These are phyloP conservation scores for Acanthopagrus latus DNA, from an alignment of 2,797 vertebrate species.

Conservation along the genomic window DNA sequence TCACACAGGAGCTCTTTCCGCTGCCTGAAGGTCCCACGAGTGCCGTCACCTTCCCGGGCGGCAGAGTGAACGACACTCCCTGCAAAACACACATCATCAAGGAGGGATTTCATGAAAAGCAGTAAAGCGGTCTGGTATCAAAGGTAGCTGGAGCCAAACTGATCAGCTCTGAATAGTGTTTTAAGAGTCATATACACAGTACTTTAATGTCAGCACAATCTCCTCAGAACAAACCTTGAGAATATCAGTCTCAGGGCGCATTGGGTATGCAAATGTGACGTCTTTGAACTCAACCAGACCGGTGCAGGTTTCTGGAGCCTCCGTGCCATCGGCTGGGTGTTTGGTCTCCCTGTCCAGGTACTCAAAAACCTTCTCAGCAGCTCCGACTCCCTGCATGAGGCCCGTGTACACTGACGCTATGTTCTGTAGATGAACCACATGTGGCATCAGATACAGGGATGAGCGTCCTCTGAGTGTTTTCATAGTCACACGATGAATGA, in stretches of 20 bases:
- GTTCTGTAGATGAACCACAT: conserved; percentile 79
- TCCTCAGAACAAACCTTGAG: conserved; percentile 87
- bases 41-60: conserved; percentile 92
- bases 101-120: too few species aligned
- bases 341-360: conserved; percentile 92
- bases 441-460: not conserved
- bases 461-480: not conserved
- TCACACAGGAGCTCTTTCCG: conserved; percentile 96
- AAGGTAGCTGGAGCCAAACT: not conserved
- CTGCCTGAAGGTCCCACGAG: conserved; percentile 96
- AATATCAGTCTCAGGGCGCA: conserved; percentile 88
- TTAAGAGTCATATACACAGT: not conserved
- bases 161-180: not conserved
- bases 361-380: conserved; percentile 96
- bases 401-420: conserved; percentile 94
- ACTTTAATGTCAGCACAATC: not conserved
- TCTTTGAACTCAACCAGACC: conserved; percentile 95
- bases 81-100: conserved; percentile 63
- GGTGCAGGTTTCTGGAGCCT: conserved; percentile 87
- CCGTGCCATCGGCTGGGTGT: conserved; percentile 85
- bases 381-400: conserved; percentile 96
- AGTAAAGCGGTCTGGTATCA: not conserved
- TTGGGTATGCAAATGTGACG: conserved; percentile 93
- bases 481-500: not conserved
- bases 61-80: conserved; percentile 93